Evolutionary conservation across 2,888 invertebrate genomes (phyloP).

Genomic region (Hydraecia micacea): DNA sequence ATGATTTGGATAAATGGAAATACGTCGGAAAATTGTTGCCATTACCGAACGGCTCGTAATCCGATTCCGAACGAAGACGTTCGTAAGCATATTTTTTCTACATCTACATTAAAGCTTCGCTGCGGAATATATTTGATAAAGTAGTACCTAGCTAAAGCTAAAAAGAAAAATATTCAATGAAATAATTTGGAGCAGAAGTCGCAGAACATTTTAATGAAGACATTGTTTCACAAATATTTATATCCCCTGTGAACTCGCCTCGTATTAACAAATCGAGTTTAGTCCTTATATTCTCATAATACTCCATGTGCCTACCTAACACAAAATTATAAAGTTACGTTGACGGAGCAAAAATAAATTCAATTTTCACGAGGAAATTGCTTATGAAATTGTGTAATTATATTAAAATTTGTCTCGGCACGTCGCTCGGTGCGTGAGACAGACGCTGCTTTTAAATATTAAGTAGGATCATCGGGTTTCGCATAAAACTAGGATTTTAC

Average conservation of each 20-base stretch:
- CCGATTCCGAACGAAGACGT: constrained; percentile 41
- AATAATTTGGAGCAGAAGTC: background rate
- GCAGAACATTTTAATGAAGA: constrained; percentile 37
- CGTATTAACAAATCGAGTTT: constrained; percentile 50
- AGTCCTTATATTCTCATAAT: constrained; percentile 39
- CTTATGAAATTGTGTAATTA: constrained; percentile 67
- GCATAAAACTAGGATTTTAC: constrained; percentile 55
- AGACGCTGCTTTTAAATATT: constrained; percentile 58
- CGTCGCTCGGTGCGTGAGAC: constrained; percentile 55
- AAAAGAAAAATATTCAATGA: background rate
- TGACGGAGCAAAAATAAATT: constrained; percentile 66
- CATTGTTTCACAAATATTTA: constrained; percentile 51
- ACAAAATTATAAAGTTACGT: constrained; percentile 56
- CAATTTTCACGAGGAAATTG: constrained; percentile 64
- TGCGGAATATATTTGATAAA: constrained; percentile 14
- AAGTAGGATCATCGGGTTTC: constrained; percentile 58
- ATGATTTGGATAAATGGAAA: constrained; percentile 54
- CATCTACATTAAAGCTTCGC: constrained; percentile 27
- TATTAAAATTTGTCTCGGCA: constrained; percentile 67
- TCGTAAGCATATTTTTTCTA: constrained; percentile 47
- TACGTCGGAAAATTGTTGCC: constrained; percentile 40
- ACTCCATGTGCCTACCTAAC: constrained; percentile 15
- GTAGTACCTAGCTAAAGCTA: background rate
- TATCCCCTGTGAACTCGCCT: constrained; percentile 37
- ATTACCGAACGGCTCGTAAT: constrained; percentile 40